Evolutionary conservation across 2,888 invertebrate species (phyloP).

Genomic region (Lutraria lutraria): DNA sequence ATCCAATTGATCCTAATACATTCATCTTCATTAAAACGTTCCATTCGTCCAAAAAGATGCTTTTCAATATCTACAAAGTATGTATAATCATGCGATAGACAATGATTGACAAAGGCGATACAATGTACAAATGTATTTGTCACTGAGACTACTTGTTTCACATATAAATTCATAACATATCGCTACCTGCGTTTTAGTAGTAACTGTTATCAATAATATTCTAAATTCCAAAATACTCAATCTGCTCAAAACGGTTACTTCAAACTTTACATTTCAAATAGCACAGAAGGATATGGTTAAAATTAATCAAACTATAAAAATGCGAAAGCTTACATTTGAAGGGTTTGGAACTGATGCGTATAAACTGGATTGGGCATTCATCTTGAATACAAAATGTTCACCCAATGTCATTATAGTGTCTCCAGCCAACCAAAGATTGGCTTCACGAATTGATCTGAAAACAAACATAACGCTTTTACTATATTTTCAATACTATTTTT

Average conservation of each 20-base stretch:
- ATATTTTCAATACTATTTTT: too few relatives aligned
- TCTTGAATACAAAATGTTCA: background rate
- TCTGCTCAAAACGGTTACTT: too few relatives aligned
- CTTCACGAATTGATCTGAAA: background rate
- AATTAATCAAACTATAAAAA: too few relatives aligned
- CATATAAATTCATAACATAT: too few relatives aligned
- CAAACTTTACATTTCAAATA: too few relatives aligned
- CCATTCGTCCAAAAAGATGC: constrained; percentile 54
- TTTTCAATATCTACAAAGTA: constrained; percentile 46
- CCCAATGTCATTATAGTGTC: background rate
- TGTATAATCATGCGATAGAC: background rate
- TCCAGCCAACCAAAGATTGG: constrained; percentile 36
- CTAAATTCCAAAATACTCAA: too few relatives aligned
- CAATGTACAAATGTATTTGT: too few relatives aligned
- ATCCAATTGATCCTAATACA: constrained; percentile 2
- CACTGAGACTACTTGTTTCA: too few relatives aligned
- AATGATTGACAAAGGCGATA: background rate
- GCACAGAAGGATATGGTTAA: too few relatives aligned
- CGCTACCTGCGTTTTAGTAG: too few relatives aligned
- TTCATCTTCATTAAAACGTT: constrained; percentile 28
- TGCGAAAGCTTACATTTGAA: constrained; percentile 22
- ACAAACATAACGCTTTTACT: background rate
- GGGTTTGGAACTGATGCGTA: constrained; percentile 18
- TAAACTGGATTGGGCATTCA: background rate
- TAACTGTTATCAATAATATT: too few relatives aligned